A percentile compares a stretch with the other conserved stretches of the same genome.
These are phyloP conservation scores for Scelioninae gen. 2 DNA, from an alignment of 2,888 invertebrate species.

Conservation along the genomic window DNA sequence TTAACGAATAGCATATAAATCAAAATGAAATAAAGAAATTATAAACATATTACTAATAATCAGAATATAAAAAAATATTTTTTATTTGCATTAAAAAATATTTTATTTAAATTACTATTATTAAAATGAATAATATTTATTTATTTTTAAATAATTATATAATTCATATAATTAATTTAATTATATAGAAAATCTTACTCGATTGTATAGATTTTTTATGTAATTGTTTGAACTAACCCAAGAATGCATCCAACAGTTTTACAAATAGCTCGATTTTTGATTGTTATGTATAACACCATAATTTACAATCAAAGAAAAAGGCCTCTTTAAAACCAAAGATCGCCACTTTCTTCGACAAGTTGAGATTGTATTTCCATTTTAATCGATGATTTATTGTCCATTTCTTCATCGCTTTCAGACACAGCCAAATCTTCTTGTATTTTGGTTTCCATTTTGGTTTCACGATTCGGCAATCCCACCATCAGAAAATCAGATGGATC, in stretches of 20 bases:
- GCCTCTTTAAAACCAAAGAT: constrained; percentile 78
- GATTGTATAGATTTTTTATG: too few relatives aligned
- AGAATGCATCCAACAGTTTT: constrained; percentile 6
- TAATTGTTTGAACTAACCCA: constrained; percentile 13
- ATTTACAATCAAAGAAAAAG: background rate
- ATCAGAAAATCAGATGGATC: constrained; percentile 91
- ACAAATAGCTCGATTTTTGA: background rate
- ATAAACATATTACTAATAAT: too few relatives aligned
- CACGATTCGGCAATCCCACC: constrained; percentile 75
- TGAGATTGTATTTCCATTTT: constrained; percentile 65
- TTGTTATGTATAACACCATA: background rate
- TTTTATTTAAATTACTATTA: too few relatives aligned
- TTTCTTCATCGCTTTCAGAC: constrained; percentile 86
- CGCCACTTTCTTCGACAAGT: constrained; percentile 76
- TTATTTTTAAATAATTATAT: background rate
- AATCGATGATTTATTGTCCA: constrained; percentile 66
- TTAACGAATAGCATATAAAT: too few relatives aligned
- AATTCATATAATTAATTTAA: too few relatives aligned
- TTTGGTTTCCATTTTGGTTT: constrained; percentile 76
- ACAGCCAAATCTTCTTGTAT: constrained; percentile 86
- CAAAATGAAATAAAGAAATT: too few relatives aligned
- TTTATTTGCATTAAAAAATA: too few relatives aligned
- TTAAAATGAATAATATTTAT: too few relatives aligned
- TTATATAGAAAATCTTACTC: too few relatives aligned
- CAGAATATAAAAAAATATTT: too few relatives aligned